Conservation (phyloP, 2,113 vertebrate species). For the Sinocyclocheilus grahami region DNA sequence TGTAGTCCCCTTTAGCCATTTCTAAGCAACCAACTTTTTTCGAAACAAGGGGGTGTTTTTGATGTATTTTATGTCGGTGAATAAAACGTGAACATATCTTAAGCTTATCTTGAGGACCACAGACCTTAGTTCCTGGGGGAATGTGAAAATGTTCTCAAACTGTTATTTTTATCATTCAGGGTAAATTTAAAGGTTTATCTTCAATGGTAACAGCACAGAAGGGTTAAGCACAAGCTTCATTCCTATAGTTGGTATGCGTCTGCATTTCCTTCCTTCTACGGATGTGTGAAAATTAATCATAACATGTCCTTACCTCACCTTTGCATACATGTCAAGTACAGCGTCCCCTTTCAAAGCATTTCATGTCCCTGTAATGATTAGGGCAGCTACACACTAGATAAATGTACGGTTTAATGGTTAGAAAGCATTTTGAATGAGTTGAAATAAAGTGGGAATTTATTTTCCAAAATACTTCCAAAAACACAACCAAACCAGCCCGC, state of each 20-base stretch:
- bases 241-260: neutral
- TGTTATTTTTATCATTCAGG: neutral
- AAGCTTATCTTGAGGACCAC: too few species aligned
- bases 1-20: neutral
- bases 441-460: neutral
- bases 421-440: neutral
- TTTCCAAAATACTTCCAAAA: neutral
- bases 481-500: neutral
- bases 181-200: neutral
- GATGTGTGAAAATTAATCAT: slow-evolving; percentile 18
- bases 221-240: neutral
- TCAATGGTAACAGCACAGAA: neutral
- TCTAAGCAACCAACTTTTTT: neutral
- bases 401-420: neutral
- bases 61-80: too few species aligned
- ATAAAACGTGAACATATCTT: too few species aligned
- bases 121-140: too few species aligned
- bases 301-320: slow-evolving; percentile 22
- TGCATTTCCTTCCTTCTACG: neutral
- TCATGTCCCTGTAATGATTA: neutral
- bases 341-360: neutral
- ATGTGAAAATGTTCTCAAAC: neutral
- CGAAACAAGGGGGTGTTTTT: too few species aligned
- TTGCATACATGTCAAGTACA: slow-evolving; percentile 23
- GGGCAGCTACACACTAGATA: neutral